Evolutionary conservation across 2,888 invertebrate species (phyloP).

Genomic region (Mesodorylaimus sp.): DNA sequence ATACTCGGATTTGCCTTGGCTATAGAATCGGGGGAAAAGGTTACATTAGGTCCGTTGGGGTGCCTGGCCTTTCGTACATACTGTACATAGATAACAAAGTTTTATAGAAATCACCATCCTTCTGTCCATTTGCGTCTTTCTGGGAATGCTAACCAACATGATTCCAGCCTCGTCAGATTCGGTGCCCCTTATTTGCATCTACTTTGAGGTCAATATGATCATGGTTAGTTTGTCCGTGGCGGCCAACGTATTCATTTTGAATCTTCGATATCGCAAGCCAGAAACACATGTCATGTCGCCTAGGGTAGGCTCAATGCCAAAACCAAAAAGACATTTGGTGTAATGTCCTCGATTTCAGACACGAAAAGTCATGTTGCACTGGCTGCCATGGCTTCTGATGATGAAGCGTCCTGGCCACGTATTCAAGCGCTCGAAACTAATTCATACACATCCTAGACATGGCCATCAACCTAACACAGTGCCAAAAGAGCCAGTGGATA

Average conservation of each 20-base stretch:
- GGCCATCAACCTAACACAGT: too few species aligned
- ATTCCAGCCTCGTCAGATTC: slow-evolving; percentile 94
- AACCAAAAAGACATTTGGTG: too few species aligned
- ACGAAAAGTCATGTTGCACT: slow-evolving; percentile 23
- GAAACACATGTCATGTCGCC: slow-evolving; percentile 28
- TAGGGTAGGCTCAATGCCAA: slow-evolving; percentile 19
- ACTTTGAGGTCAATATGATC: slow-evolving; percentile 29
- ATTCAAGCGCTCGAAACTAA: too few species aligned
- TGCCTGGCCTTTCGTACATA: too few species aligned
- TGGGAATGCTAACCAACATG: slow-evolving; percentile 91
- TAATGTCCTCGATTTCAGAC: slow-evolving; percentile 18
- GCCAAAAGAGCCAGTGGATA: too few species aligned
- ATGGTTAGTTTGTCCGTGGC: slow-evolving; percentile 28
- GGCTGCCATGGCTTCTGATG: slow-evolving; percentile 26
- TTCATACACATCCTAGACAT: too few species aligned
- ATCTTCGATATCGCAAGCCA: slow-evolving; percentile 27
- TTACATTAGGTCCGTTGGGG: slow-evolving; percentile 80
- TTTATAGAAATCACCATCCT: slow-evolving; percentile 26
- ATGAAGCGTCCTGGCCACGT: slow-evolving; percentile 25
- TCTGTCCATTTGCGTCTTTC: slow-evolving; percentile 90
- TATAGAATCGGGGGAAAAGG: slow-evolving; percentile 96
- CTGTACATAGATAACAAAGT: too few species aligned
- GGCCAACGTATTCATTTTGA: slow-evolving; percentile 29
- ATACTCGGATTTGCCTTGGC: slow-evolving; percentile 88
- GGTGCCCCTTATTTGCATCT: slow-evolving; percentile 17